These are phyloP conservation scores for Mercenaria mercenaria DNA, from an alignment of 1,140 invertebrate species.

Conservation along the genomic window DNA sequence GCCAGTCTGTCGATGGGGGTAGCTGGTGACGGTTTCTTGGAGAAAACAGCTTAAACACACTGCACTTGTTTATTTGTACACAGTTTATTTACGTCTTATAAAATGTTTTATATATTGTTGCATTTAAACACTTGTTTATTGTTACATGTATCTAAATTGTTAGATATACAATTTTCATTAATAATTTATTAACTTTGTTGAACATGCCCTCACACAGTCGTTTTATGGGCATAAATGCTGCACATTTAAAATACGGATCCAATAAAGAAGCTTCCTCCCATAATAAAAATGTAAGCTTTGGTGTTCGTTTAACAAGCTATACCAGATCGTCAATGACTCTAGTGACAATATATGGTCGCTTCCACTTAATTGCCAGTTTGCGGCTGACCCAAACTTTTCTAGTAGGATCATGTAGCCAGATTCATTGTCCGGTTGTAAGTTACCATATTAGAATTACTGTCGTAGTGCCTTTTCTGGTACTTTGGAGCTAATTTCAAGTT, in stretches of 20 bases:
- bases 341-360: neutral
- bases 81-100: too few species aligned
- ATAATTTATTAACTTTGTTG: neutral
- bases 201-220: neutral
- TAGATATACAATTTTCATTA: neutral
- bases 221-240: neutral
- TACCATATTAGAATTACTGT: too few species aligned
- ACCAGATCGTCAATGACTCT: neutral
- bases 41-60: too few species aligned
- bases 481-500: too few species aligned
- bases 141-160: neutral
- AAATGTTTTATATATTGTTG: too few species aligned
- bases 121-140: too few species aligned
- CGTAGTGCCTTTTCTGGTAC: too few species aligned
- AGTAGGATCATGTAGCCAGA: slow-evolving; percentile 10
- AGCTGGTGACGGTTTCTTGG: too few species aligned
- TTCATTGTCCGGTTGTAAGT: neutral
- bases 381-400: neutral
- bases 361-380: neutral
- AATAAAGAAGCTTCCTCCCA: neutral
- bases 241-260: neutral
- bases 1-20: too few species aligned
- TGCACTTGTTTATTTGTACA: too few species aligned
- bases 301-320: neutral
- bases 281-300: neutral